A percentile compares a stretch with the other conserved stretches of the same genome.
Conservation (phyloP, 2,888 invertebrate genomes). For the Hecatera dysodea region DNA sequence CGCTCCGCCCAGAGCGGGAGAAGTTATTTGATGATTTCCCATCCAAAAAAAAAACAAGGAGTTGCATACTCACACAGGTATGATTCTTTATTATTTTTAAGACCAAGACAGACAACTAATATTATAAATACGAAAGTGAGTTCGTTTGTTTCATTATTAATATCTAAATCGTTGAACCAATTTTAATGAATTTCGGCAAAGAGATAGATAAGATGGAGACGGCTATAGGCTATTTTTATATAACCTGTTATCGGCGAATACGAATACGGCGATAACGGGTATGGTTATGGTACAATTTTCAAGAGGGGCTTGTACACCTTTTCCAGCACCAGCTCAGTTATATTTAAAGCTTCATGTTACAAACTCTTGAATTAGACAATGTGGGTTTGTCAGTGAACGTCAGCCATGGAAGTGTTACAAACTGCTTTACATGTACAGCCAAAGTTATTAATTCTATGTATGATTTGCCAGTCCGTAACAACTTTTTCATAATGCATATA, state of each 20-base stretch:
- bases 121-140: too few relatives aligned
- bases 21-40: too few relatives aligned
- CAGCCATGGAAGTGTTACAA: not conserved
- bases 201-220: too few relatives aligned
- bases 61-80: not conserved
- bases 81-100: not conserved
- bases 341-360: not conserved
- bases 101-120: not conserved
- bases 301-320: not conserved
- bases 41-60: too few relatives aligned
- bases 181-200: too few relatives aligned
- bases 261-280: too few relatives aligned
- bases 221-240: too few relatives aligned
- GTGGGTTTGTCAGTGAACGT: not conserved
- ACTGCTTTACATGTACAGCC: not conserved
- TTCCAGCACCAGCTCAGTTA: not conserved
- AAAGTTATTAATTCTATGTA: conserved; percentile 1
- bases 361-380: not conserved
- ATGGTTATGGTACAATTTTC: too few relatives aligned
- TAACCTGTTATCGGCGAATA: too few relatives aligned
- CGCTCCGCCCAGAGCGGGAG: too few relatives aligned
- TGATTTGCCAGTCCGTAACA: not conserved
- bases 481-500: not conserved
- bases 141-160: too few relatives aligned
- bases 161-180: too few relatives aligned